Evolutionary conservation across 2,888 invertebrate species (phyloP), one percentile per base, ranked within the genome.

Genomic region (Cataglyphis albicans): DNA sequence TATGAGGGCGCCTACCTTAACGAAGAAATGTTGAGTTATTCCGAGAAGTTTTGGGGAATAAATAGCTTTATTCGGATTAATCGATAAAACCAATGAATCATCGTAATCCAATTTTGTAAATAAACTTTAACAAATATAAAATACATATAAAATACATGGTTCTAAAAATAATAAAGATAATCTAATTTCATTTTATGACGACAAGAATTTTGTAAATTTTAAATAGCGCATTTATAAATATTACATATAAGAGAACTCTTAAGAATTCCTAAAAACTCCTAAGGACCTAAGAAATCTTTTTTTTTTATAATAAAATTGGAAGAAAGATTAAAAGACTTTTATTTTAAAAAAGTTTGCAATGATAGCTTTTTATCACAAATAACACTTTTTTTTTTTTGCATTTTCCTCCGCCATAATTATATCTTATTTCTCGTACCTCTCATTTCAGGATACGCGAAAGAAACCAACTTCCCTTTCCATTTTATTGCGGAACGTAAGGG

Each of bases 21-120:
- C 81, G 83, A 84, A 86, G 84, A 87, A 86, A 87, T 86, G 82
- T 83, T 73, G 82, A 82, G 63, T 76, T 59, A 61, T 65, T 82
- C 9, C 65, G 63, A 57, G 12, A 57, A 70, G n/a, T 68, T 70
- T 82, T 57, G 12, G 41, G 3, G 0, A 7, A 32, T 52, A 21
- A 7, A 3, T 32, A 12, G 32, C n/a, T 78, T 59, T 57, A 63
- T 84, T 25, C 25, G 9, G 38, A 82, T 70, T 70, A 59, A 82
- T 75, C 48, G 64, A 68, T 15, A 61, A 44, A 7, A 12, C 64
- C 44, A 29, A 65, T 10, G 21, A 29, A 59, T 52, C 29, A 29
- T 52, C 32, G 15, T 25, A 57, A 44, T 72, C 9, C 21, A 18
- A 29, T 44, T 21, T 6, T 12, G 6, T 2, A 21, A 2, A 21